Base-by-base conservation (phyloP, 1,140 invertebrate genomes). In the Tribolium castaneum region DNA sequence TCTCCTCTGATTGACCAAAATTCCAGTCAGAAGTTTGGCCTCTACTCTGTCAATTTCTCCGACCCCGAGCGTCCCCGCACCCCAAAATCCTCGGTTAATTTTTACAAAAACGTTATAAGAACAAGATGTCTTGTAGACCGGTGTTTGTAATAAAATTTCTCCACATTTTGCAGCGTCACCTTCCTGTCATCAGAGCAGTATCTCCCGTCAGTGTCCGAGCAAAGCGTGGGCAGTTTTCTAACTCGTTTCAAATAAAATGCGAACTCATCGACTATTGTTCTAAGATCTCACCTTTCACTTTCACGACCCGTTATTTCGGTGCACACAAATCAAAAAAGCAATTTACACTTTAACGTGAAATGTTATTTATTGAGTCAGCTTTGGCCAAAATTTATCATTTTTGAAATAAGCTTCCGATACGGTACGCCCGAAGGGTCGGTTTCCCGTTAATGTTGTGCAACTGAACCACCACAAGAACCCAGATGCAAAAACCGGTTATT, bases 21-120 rank as follows among this genome's bases (percentile, higher is more conserved):
- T 78, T 77, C 34, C 16, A 82, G 81, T 6, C 13, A 70, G n/a
- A 66, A 59, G 50, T 82, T 81, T 78, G 81, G 81, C 14, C 19
- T 82, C 1, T 74, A 81, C 66, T 30, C 62, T n/a, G 80, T 82
- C 2, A 78, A 82, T 50, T 80, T 82, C 51, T 30, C 56, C n/a
- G 78, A 81, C 50, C 76, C 81, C 5, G 12, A 77, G 0, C 30
- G 81, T 70, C 22, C 78, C 10, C 71, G 81, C 50, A 81, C 59
- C 7, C 56, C 81, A 7, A 82, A 81, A 78, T 50, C 66, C 25
- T 79, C 80, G 5, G 71, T 73, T n/a, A 22, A 54, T 13, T 49
- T 35, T 52, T 81, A 81, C 62, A 76, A 59, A 70, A 75, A 74
- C 56, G 74, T 81, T 13, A 56, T 81, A 9, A 71, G 66, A 22